phyloP scores from a whole-genome alignment of 1,140 invertebrate species.

The Brachystomella parvula region DNA sequence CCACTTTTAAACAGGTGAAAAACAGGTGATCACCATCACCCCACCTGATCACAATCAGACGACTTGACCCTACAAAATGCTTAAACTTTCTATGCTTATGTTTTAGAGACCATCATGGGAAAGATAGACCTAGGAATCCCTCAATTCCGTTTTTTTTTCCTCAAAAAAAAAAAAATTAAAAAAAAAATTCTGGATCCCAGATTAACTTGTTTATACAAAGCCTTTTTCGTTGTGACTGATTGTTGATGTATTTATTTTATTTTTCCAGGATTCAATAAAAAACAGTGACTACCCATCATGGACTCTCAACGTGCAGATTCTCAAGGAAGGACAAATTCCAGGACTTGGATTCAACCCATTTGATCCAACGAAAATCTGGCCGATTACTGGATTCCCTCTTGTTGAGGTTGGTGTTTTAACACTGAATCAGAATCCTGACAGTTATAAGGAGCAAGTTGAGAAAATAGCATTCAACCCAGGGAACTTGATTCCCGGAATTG shows the following conservation, averaged over 20 bases:
- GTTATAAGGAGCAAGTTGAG: constrained; percentile 90
- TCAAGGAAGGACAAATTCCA: constrained; percentile 37
- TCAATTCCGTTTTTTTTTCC: no score
- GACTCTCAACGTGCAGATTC: constrained; percentile 43
- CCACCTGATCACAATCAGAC: no score
- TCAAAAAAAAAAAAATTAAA: no score
- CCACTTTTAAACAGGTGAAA: no score
- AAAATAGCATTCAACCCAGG: constrained; percentile 61
- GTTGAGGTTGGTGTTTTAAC: constrained; percentile 72
- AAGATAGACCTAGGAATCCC: no score
- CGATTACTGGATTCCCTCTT: constrained; percentile 78
- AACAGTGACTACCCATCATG: constrained; percentile 52
- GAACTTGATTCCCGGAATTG: constrained; percentile 52
- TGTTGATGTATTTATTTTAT: no score
- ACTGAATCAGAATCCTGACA: constrained; percentile 67
- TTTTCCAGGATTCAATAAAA: no score
- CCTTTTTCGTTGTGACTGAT: no score
- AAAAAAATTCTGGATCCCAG: neutral
- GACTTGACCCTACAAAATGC: no score
- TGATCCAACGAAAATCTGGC: constrained; percentile 66
- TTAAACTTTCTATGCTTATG: no score
- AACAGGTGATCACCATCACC: no score
- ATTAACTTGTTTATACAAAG: constrained; percentile 45
- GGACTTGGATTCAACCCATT: constrained; percentile 54
- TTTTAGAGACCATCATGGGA: no score